These are phyloP conservation scores for Sipha flava DNA, from an alignment of 1,140 invertebrate species.

Conservation along the genomic window DNA sequence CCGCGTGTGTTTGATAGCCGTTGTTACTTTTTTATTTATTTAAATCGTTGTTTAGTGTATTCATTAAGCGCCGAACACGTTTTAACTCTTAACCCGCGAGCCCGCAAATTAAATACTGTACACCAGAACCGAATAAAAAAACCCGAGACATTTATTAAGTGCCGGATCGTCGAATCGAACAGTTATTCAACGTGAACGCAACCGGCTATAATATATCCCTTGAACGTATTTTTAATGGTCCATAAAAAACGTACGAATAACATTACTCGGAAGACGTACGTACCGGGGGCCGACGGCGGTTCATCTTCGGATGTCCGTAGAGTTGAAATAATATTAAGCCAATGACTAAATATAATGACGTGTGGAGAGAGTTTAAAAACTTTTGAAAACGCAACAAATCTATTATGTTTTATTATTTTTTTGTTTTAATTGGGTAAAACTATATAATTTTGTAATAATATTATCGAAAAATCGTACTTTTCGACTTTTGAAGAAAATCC, in stretches of 20 bases:
- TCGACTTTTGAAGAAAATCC: no score
- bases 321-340: no score
- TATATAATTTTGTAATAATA: no score
- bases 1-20: not conserved
- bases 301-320: no score
- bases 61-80: constrained; percentile 22
- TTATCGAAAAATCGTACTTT: no score
- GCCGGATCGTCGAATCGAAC: not conserved
- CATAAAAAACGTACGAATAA: not conserved
- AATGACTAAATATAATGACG: no score
- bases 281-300: no score
- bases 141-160: not conserved
- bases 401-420: no score
- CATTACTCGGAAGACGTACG: not conserved
- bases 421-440: no score
- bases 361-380: no score
- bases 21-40: constrained; percentile 4
- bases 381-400: no score
- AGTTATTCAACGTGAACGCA: no score
- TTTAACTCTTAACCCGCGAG: constrained; percentile 12
- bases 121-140: not conserved
- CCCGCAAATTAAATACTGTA: constrained; percentile 5
- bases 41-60: constrained; percentile 1
- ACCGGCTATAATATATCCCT: not conserved
- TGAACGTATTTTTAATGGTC: not conserved